These are phyloP conservation scores for Etheostoma cragini DNA, from an alignment of 2,113 vertebrate species.

Conservation along the genomic window DNA sequence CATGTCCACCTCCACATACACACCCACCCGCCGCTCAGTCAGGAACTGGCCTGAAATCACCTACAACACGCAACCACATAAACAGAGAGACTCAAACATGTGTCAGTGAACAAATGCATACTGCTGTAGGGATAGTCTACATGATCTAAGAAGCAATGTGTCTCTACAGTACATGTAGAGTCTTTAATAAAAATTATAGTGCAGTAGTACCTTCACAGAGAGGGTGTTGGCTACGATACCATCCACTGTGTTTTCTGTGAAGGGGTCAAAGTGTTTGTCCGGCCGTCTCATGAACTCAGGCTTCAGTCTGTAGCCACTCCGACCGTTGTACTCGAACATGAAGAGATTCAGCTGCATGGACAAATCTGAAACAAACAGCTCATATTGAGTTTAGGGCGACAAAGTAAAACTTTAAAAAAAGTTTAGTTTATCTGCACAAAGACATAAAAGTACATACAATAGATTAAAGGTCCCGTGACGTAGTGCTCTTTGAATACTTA, in stretches of 20 bases:
- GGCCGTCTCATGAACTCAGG: conserved; percentile 98
- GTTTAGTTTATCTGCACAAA: too few relatives aligned
- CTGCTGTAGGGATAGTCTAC: background rate
- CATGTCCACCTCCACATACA: conserved; percentile 98
- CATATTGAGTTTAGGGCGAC: background rate
- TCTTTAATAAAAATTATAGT: background rate
- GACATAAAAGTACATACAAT: too few relatives aligned
- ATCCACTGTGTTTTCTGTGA: conserved; percentile 95
- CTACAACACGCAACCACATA: conserved; percentile 79
- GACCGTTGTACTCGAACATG: conserved; percentile 97
- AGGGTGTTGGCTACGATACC: conserved; percentile 98
- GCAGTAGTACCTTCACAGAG: conserved; percentile 92
- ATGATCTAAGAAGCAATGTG: background rate
- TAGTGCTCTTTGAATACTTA: too few relatives aligned
- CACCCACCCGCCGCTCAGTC: conserved; percentile 94
- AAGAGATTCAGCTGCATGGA: conserved; percentile 99
- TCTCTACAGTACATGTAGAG: background rate
- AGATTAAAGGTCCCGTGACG: too few relatives aligned
- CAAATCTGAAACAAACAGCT: conserved; percentile 85
- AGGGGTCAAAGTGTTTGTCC: conserved; percentile 98
- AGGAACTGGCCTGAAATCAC: conserved; percentile 98
- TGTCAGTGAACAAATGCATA: background rate
- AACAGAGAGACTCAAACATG: background rate
- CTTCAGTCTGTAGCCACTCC: conserved; percentile 95
- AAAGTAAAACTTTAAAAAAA: background rate